Conservation (phyloP, 2,888 invertebrate species). For the Eupithecia pulchellata region DNA sequence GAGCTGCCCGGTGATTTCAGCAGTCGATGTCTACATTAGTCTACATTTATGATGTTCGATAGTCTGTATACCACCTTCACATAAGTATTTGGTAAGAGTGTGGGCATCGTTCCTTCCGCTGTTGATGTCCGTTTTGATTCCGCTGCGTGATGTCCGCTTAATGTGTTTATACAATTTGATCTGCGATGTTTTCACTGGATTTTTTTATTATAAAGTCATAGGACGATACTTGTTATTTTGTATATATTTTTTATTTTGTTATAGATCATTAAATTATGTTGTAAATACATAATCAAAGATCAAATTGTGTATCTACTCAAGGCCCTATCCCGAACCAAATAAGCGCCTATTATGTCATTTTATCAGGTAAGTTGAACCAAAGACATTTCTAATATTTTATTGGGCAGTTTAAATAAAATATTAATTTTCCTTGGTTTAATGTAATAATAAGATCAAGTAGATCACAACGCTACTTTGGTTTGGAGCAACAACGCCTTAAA, state of each 20-base stretch:
- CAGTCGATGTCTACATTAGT: background rate
- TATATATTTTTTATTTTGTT: too few relatives aligned
- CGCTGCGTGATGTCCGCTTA: background rate
- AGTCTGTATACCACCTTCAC: background rate
- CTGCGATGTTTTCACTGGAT: background rate
- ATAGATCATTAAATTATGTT: background rate
- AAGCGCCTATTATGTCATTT: too few relatives aligned
- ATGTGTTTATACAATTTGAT: background rate
- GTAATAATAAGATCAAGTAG: too few relatives aligned
- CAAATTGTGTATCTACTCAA: background rate
- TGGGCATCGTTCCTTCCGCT: background rate
- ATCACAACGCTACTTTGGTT: too few relatives aligned
- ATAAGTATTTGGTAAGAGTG: background rate
- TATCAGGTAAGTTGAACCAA: too few relatives aligned
- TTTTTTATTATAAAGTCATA: too few relatives aligned
- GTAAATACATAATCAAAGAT: background rate
- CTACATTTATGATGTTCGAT: background rate
- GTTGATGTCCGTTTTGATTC: background rate
- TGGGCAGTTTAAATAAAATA: too few relatives aligned
- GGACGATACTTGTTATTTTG: too few relatives aligned
- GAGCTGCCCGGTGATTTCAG: background rate
- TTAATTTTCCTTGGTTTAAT: too few relatives aligned
- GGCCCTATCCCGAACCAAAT: too few relatives aligned
- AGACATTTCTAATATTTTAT: too few relatives aligned
- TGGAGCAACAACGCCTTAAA: too few relatives aligned